Evolutionary conservation across 2,888 invertebrate species (phyloP).

Genomic region (Anoncus sp.): DNA sequence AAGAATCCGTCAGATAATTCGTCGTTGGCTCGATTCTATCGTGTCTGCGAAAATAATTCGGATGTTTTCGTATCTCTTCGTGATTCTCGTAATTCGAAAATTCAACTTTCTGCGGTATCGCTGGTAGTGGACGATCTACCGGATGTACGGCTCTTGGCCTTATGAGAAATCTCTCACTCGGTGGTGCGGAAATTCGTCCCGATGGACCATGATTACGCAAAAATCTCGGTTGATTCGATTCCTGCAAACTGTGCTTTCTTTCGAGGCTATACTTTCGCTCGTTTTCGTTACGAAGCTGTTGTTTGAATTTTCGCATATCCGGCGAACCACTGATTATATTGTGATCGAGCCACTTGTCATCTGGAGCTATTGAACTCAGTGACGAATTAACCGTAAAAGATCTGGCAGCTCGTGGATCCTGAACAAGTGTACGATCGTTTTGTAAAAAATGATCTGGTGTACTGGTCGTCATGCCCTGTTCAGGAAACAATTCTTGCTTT

Average conservation of each 20-base stretch:
- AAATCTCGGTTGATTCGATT: conserved; percentile 72
- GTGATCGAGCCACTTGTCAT: conserved; percentile 76
- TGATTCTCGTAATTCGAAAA: conserved; percentile 75
- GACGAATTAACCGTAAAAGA: conserved; percentile 74
- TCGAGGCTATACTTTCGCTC: conserved; percentile 74
- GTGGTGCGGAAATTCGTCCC: conserved; percentile 79
- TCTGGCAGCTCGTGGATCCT: conserved; percentile 66
- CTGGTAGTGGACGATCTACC: conserved; percentile 79
- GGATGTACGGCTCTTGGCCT: conserved; percentile 78
- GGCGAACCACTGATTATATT: conserved; percentile 74
- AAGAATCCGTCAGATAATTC: conserved; percentile 57
- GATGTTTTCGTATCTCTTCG: conserved; percentile 65
- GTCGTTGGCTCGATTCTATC: conserved; percentile 21
- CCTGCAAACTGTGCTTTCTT: conserved; percentile 79
- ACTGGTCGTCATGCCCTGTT: conserved; percentile 76
- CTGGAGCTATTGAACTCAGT: conserved; percentile 74
- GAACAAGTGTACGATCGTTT: conserved; percentile 60
- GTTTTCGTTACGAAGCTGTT: conserved; percentile 64
- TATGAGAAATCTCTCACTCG: conserved; percentile 75
- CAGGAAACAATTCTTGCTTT: conserved; percentile 78
- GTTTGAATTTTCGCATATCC: conserved; percentile 75
- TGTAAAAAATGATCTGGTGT: conserved; percentile 78
- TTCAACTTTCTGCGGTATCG: conserved; percentile 77
- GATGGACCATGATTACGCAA: conserved; percentile 77
- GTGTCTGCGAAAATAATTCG: conserved; percentile 37